phyloP scores from a whole-genome alignment of 2,113 vertebrate genomes.

The Oreochromis spilurus region DNA sequence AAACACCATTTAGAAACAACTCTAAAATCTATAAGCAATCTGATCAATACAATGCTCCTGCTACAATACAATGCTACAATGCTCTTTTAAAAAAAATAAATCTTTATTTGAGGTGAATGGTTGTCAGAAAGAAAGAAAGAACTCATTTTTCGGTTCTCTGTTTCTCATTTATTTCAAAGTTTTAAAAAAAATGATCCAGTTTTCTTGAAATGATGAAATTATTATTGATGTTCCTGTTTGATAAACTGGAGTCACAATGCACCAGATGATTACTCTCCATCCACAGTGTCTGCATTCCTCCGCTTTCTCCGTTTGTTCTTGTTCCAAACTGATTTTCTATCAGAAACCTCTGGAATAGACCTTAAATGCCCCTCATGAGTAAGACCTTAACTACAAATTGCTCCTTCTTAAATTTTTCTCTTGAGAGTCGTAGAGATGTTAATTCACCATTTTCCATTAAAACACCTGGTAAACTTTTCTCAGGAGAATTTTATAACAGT shows the following conservation, averaged over 20 bases:
- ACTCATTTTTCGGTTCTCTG: accelerated
- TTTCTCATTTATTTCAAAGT: background rate
- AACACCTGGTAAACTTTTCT: background rate
- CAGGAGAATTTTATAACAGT: background rate
- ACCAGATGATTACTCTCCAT: background rate
- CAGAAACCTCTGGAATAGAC: background rate
- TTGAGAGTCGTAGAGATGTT: background rate
- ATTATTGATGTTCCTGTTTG: background rate
- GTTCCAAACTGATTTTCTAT: background rate
- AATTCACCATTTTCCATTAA: background rate
- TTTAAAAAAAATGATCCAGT: background rate
- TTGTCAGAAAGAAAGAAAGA: background rate
- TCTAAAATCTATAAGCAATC: background rate
- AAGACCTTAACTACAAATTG: background rate
- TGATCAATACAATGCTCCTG: background rate
- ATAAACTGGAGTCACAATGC: background rate
- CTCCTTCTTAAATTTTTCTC: background rate
- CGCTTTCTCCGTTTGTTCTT: background rate
- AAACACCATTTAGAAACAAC: background rate
- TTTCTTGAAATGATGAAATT: background rate
- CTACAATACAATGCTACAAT: background rate
- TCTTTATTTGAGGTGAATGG: background rate
- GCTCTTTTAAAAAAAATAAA: too few species aligned
- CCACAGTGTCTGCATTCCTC: background rate
- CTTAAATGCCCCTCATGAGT: background rate